phyloP scores from a whole-genome alignment of 64 coral and sea anemone genomes.

The Montipora capricornis region DNA sequence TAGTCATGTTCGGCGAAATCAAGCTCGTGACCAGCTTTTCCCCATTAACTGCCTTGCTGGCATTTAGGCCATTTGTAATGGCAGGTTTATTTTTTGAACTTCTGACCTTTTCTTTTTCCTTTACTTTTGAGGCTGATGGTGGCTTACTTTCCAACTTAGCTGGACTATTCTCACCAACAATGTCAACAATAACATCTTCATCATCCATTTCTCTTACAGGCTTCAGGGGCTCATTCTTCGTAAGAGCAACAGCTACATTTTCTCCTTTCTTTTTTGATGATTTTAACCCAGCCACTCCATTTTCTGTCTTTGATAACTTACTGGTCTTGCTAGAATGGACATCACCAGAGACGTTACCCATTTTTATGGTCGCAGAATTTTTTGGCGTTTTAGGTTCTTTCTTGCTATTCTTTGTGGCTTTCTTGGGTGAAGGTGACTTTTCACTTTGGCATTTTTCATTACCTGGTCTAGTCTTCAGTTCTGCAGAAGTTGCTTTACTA shows the following conservation, averaged over 20 bases:
- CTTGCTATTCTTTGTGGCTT: constrained; percentile 14
- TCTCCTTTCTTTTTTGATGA: constrained; percentile 67
- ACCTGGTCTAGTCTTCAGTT: background rate
- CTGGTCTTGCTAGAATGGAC: background rate
- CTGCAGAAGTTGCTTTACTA: background rate
- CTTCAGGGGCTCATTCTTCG: background rate
- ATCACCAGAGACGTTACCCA: constrained; percentile 32
- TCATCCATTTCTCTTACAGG: constrained; percentile 60
- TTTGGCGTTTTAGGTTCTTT: constrained; percentile 20
- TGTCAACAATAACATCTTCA: constrained; percentile 68
- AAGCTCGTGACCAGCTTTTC: constrained; percentile 17
- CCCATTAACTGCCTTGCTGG: constrained; percentile 41
- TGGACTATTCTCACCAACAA: constrained; percentile 59
- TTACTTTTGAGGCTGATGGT: background rate
- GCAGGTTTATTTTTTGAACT: constrained; percentile 2
- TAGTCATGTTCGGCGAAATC: constrained; percentile 38
- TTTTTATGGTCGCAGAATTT: constrained; percentile 25
- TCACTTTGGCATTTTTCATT: background rate
- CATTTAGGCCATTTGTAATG: constrained; percentile 34
- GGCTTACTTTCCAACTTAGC: constrained; percentile 21
- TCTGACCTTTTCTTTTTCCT: constrained; percentile 29
- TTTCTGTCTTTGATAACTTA: background rate
- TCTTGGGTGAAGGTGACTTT: constrained; percentile 1
- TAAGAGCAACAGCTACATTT: background rate
- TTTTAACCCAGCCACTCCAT: constrained; percentile 6